Base-by-base conservation (phyloP, 2,888 invertebrate genomes). In the Phytoseiulus persimilis region DNA sequence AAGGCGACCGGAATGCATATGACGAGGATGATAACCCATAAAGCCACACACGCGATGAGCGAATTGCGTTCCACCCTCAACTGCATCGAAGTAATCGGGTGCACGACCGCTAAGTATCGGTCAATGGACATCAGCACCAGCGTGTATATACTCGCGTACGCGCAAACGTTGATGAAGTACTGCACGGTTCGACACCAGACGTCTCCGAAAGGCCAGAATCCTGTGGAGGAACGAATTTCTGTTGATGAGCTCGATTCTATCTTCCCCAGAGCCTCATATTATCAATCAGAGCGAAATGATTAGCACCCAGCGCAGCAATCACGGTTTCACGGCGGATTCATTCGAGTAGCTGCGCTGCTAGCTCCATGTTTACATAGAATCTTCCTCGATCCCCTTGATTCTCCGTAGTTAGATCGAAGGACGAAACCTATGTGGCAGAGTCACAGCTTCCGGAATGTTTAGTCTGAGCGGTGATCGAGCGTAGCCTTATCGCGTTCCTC, bases 121-220 rank as follows among this genome's bases (percentile, higher is more conserved):
- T 98, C 98, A 90, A 97, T 93, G 9, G 97, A 97, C 97, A 98
- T 98, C 91, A 98, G 94, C 0, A 98, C 97, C 89, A 98, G 94
- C 0, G 97, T 98, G 93, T 97, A 98, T 6, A 98, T 97, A 92
- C 97, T 97, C 90, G 96, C 96, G 92, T 97, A 97, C 45, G 97
- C 97, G 33, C 97, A 97, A 83, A 97, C 97, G 90, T 96, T 96
- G 91, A 96, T 96, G 92, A 97, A 95, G 92, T 97, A 98, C 93
- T 97, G 97, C 23, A 97, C 96, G 32, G 96, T 95, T 93, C 96
- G 96, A 93, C 97, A 98, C 95, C 96, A 96, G 92, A 95, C 93
- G 92, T 95, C 95, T 18, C 98, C 97, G 92, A 98, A 97, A 0
- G 97, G 96, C 97, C 97, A 98, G 92, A 95, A 94, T 9, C 96